Evolutionary conservation across 1,140 invertebrate genomes (phyloP).

Genomic region (Mya arenaria): DNA sequence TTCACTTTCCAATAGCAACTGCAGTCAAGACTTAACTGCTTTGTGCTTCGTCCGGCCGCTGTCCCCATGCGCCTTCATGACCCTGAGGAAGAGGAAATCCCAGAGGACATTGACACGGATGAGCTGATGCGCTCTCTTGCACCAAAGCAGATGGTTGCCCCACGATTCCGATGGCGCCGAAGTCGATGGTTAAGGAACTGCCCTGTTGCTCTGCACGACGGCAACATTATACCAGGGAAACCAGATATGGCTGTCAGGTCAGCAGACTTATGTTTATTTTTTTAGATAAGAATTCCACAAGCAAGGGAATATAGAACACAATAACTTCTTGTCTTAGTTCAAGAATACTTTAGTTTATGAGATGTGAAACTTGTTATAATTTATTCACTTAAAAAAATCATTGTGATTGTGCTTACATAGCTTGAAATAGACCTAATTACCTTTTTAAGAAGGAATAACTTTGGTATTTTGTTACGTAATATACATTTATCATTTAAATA

Average conservation of each 20-base stretch:
- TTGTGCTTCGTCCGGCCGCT: constrained; percentile 78
- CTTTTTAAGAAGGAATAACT: too few species aligned
- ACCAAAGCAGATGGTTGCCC: constrained; percentile 77
- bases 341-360: too few species aligned
- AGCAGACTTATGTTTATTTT: too few species aligned
- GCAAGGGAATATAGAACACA: too few species aligned
- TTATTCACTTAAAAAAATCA: too few species aligned
- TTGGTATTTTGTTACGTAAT: too few species aligned
- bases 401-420: too few species aligned
- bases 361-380: too few species aligned
- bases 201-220: constrained; percentile 80
- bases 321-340: too few species aligned
- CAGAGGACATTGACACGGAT: constrained; percentile 79
- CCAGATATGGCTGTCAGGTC: constrained; percentile 80
- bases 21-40: constrained; percentile 74
- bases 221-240: constrained; percentile 78
- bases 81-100: constrained; percentile 77
- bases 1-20: constrained; percentile 71
- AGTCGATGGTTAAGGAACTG: constrained; percentile 78
- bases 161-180: constrained; percentile 79
- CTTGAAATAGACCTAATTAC: too few species aligned
- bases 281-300: too few species aligned
- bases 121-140: constrained; percentile 75
- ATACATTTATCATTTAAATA: too few species aligned
- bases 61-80: constrained; percentile 75